These are phyloP conservation scores for Aplodontia rufa DNA, from an alignment of 2,113 vertebrate genomes.

Conservation along the genomic window DNA sequence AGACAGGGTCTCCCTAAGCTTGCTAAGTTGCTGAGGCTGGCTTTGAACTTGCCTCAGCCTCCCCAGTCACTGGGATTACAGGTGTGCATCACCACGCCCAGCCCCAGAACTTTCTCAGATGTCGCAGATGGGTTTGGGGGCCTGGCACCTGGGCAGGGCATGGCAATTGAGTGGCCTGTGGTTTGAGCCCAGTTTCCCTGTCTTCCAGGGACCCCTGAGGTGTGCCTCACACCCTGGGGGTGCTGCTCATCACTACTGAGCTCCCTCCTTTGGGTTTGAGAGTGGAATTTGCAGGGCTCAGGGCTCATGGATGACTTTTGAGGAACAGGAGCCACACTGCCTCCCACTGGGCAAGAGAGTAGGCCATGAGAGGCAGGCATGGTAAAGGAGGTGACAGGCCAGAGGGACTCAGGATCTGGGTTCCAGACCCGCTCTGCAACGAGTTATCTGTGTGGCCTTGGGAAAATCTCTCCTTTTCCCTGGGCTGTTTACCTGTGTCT, in stretches of 20 bases:
- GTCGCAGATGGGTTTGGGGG: background rate
- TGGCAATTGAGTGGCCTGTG: too few relatives aligned
- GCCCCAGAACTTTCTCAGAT: background rate
- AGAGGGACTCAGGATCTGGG: background rate
- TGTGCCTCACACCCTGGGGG: accelerated
- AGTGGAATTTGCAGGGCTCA: background rate
- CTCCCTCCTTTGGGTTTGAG: background rate
- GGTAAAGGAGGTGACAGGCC: background rate
- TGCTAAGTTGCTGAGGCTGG: too few relatives aligned
- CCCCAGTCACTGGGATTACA: too few relatives aligned
- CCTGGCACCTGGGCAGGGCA: background rate
- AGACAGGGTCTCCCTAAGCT: too few relatives aligned
- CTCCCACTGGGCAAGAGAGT: background rate
- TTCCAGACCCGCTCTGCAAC: background rate
- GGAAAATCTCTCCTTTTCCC: background rate
- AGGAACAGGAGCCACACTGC: background rate
- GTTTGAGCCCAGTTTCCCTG: background rate
- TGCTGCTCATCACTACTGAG: background rate
- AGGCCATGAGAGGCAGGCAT: background rate
- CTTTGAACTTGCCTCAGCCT: too few relatives aligned
- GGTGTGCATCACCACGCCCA: too few relatives aligned
- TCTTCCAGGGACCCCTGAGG: background rate
- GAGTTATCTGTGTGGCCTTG: background rate
- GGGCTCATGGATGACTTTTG: background rate
- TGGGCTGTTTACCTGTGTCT: background rate